Conservation (phyloP, 2,888 invertebrate species). For the Smittia sp. region DNA sequence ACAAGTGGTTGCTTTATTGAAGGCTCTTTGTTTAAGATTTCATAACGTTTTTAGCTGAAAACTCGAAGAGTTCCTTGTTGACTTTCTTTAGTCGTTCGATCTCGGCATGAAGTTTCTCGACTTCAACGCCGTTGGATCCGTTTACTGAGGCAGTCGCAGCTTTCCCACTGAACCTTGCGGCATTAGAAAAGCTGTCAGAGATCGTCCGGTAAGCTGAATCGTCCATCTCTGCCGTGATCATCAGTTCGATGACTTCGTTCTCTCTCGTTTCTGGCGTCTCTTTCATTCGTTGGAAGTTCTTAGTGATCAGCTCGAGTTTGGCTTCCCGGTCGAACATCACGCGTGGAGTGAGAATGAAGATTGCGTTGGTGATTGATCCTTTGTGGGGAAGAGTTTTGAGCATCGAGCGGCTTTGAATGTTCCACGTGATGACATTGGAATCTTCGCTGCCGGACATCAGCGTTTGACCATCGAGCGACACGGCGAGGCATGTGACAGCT, state of each 20-base stretch:
- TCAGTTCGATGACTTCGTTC: conserved; percentile 55
- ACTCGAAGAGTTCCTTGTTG: conserved; percentile 61
- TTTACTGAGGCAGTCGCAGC: neutral
- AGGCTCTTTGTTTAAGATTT: conserved; percentile 24
- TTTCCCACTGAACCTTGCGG: too few relatives aligned
- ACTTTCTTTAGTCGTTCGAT: conserved; percentile 57
- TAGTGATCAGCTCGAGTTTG: conserved; percentile 58
- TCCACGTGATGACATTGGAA: conserved; percentile 75
- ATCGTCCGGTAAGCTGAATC: conserved; percentile 44
- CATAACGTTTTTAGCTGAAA: conserved; percentile 56
- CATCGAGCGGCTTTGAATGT: conserved; percentile 72
- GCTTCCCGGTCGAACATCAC: conserved; percentile 62
- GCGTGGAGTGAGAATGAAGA: conserved; percentile 61
- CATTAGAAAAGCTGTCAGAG: conserved; percentile 42
- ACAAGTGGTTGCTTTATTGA: neutral
- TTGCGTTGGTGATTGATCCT: conserved; percentile 71
- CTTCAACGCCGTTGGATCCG: conserved; percentile 41
- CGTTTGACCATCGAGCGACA: conserved; percentile 68
- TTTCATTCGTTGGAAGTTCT: conserved; percentile 63
- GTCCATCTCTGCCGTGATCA: conserved; percentile 45
- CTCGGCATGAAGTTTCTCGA: conserved; percentile 54
- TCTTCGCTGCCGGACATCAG: conserved; percentile 77
- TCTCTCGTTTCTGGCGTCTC: conserved; percentile 53
- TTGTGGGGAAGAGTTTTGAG: conserved; percentile 68
- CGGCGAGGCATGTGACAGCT: conserved; percentile 66